Conservation (phyloP, 1,140 invertebrate genomes). For the Atta cephalotes region DNA sequence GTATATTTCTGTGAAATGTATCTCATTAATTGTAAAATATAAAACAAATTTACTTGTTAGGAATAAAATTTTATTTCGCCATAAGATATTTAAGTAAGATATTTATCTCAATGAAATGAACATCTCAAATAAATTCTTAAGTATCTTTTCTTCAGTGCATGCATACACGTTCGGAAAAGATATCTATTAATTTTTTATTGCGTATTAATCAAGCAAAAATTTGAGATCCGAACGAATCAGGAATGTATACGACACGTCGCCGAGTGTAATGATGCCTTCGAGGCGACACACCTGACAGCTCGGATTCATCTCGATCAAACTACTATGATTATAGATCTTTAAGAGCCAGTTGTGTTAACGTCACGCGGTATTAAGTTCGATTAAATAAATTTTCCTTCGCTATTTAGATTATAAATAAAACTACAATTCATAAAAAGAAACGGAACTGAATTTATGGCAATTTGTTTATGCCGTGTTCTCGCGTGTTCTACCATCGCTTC, state of each 20-base stretch:
- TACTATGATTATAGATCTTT: not conserved
- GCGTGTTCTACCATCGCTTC: not conserved
- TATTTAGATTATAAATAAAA: conserved; percentile 4
- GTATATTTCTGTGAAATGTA: too few species aligned
- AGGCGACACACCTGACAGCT: conserved; percentile 26
- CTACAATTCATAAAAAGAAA: not conserved
- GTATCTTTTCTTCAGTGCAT: too few species aligned
- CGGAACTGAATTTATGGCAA: not conserved
- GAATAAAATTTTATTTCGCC: too few species aligned
- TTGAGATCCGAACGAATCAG: not conserved
- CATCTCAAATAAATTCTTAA: too few species aligned
- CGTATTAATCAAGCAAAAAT: conserved; percentile 11
- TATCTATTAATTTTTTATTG: not conserved
- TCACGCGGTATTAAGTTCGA: not conserved
- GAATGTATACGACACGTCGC: conserved; percentile 6
- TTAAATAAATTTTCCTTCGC: not conserved
- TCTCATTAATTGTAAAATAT: too few species aligned
- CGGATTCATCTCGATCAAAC: conserved; percentile 26
- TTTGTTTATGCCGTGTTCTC: not conserved
- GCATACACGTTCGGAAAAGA: not conserved
- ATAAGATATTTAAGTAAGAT: too few species aligned
- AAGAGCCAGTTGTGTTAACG: not conserved
- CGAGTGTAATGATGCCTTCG: conserved; percentile 5
- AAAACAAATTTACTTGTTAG: too few species aligned
- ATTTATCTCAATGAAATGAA: too few species aligned